phyloP scores from a whole-genome alignment of 2,888 invertebrate species.

The Laothoe populi region DNA sequence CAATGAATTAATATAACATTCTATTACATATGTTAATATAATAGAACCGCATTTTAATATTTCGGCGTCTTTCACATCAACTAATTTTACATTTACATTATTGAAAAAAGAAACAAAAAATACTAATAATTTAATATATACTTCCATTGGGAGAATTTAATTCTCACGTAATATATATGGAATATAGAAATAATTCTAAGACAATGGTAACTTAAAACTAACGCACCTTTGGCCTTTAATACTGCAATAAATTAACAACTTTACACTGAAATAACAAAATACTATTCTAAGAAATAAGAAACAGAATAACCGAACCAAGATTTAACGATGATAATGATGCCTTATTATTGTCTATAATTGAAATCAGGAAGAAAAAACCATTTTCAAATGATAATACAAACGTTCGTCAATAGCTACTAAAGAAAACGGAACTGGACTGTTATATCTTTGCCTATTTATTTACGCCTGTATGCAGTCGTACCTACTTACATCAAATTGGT shows the following conservation, averaged over 20 bases:
- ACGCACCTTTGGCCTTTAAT: conserved; percentile 28
- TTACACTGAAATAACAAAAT: conserved; percentile 8
- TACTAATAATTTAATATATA: background rate
- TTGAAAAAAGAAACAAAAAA: background rate
- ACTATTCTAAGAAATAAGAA: background rate
- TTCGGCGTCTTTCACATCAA: background rate
- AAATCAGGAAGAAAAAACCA: too few relatives aligned
- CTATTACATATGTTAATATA: too few relatives aligned
- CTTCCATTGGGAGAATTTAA: background rate
- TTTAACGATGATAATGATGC: too few relatives aligned
- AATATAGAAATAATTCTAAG: background rate
- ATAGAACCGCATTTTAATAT: too few relatives aligned
- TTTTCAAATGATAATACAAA: too few relatives aligned
- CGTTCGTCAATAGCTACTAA: too few relatives aligned
- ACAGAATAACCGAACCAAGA: background rate
- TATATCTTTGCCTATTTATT: too few relatives aligned
- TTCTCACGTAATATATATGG: background rate
- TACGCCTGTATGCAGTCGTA: too few relatives aligned
- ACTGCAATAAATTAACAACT: conserved; percentile 25
- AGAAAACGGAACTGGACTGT: too few relatives aligned
- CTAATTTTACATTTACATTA: background rate
- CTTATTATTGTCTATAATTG: too few relatives aligned
- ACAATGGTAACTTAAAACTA: conserved; percentile 27
- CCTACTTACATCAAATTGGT: too few relatives aligned
- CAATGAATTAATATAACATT: too few relatives aligned